Base-by-base conservation (phyloP, 2,888 invertebrate species). In the Notodonta dromedarius region DNA sequence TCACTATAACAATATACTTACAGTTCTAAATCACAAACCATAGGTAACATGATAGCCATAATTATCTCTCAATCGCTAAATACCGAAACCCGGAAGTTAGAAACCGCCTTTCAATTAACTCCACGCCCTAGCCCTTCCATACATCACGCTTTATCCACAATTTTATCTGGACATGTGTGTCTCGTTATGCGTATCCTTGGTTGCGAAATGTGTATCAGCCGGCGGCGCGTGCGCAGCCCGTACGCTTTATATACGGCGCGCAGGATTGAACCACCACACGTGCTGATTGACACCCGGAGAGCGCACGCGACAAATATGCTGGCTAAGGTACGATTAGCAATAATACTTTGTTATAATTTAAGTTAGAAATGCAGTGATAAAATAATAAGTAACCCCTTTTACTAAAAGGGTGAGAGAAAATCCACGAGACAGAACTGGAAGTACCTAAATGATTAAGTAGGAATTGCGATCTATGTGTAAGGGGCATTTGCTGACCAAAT, bases 191-290 rank as follows among this genome's bases (percentile, higher is more conserved):
- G 63, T 85, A 83, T 85, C 85, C 83, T 83, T 83, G 74, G 83
- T 93, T 92, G 86, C 87, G 91, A 88, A 91, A 91, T 82, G 39
- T 87, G 87, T 90, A 88, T 88, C 90, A 89, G 80, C 74, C 60
- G 46, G 60, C 61, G 57, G 76, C 77, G 71, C 73, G 75, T 73
- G 69, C 69, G 73, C 71, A 71, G 66, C 64, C 59, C 72, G 78
- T 42, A 32, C 6, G 66, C 69, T 86, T 88, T 88, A 90, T 84
- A 90, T 78, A 82, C 81, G 76, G 74, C 56, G 70, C 70, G 62
- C 66, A 53, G 63, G 73, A 69, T 53, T 57, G 55, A 40, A 44
- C 24, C 44, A 58, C 5, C 88, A 91, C 90, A 89, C 87, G 91
- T 89, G 89, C 82, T 81, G 67, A 67, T 66, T 63, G 65, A 59